These are phyloP conservation scores for Fregetta grallaria DNA, from an alignment of 2,113 vertebrate genomes.

Conservation along the genomic window DNA sequence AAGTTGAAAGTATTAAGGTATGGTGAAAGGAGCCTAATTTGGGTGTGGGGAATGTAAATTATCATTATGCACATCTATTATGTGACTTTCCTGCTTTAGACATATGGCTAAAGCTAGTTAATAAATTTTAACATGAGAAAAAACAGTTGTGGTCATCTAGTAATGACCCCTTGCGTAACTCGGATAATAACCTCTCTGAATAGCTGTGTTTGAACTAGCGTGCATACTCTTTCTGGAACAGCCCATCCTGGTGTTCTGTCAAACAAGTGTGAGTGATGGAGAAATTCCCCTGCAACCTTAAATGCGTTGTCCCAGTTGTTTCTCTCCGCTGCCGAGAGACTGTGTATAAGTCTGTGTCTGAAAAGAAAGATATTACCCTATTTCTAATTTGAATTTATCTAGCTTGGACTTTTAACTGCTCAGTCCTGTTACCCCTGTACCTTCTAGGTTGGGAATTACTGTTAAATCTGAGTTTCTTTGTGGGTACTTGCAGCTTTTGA, in stretches of 20 bases:
- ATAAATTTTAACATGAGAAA: conserved; percentile 62
- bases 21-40: conserved; percentile 28
- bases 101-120: background rate
- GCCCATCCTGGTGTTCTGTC: conserved; percentile 8
- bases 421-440: background rate
- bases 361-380: background rate
- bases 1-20: conserved; percentile 9
- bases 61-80: background rate
- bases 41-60: background rate
- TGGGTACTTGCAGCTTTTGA: background rate
- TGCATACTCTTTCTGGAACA: background rate
- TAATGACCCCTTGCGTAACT: conserved; percentile 60
- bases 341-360: background rate
- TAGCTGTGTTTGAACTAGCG: conserved; percentile 59
- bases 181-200: conserved; percentile 28
- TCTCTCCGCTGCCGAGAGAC: background rate
- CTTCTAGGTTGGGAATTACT: background rate
- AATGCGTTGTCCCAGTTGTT: background rate
- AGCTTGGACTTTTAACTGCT: background rate
- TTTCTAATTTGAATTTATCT: background rate
- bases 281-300: conserved; percentile 50
- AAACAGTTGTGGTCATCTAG: conserved; percentile 57
- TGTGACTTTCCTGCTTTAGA: conserved; percentile 33
- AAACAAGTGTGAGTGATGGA: conserved; percentile 43
- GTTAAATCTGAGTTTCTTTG: background rate